A percentile compares a stretch with the other conserved stretches of the same genome.
phyloP scores from a whole-genome alignment of 23 tunicate genomes.

The Oikopleura albicans region DNA sequence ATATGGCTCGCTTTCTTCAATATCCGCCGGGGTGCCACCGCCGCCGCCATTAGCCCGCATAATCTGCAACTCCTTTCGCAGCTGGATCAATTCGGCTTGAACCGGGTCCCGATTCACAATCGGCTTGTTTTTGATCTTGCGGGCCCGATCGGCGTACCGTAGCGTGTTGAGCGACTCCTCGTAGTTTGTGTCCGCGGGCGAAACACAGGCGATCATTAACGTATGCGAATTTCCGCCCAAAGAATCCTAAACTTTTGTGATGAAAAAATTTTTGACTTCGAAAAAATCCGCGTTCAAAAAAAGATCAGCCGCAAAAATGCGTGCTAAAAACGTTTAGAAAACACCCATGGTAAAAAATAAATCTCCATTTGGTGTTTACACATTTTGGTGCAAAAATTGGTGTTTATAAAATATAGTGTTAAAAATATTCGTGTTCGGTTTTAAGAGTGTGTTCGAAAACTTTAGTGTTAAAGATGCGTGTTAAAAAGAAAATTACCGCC shows the following conservation, averaged over 20 bases:
- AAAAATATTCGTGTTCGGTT: too few species aligned
- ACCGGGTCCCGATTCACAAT: slow-evolving; percentile 68
- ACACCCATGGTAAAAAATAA: background rate
- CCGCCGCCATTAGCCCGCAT: background rate
- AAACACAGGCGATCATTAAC: slow-evolving; percentile 66
- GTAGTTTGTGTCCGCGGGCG: slow-evolving; percentile 46
- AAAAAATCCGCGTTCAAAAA: background rate
- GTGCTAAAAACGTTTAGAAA: background rate
- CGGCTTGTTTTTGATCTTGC: slow-evolving; percentile 74
- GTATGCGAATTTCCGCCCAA: slow-evolving; percentile 79
- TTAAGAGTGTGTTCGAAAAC: too few species aligned
- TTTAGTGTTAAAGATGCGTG: too few species aligned
- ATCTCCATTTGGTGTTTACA: too few species aligned
- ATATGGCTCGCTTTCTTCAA: background rate
- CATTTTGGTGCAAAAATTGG: too few species aligned
- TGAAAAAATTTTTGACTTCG: background rate
- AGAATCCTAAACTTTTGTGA: slow-evolving; percentile 39
- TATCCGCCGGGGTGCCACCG: background rate
- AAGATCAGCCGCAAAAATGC: background rate
- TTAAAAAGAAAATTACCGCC: too few species aligned
- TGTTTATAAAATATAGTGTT: too few species aligned
- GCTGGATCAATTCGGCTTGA: slow-evolving; percentile 36
- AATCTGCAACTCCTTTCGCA: slow-evolving; percentile 36
- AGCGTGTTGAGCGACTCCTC: slow-evolving; percentile 70
- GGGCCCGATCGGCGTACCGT: slow-evolving; percentile 67